Conservation (phyloP, 2,888 invertebrate genomes). For the Dryobota labecula region DNA sequence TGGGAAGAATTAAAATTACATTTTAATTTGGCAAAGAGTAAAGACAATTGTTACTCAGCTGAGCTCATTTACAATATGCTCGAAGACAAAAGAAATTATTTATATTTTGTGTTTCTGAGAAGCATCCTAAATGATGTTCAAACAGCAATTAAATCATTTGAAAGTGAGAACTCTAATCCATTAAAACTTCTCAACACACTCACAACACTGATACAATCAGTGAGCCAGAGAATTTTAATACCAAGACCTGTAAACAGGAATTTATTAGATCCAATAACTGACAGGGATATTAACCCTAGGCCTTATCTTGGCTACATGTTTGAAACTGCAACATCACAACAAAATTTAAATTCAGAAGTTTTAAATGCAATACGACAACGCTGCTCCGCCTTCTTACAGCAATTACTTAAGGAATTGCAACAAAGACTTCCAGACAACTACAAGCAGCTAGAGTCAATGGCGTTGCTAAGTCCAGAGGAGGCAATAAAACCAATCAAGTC, state of each 20-base stretch:
- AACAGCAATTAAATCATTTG: neutral
- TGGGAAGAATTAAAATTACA: neutral
- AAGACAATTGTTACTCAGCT: conserved; percentile 3
- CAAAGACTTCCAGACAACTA: no score
- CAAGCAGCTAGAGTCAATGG: conserved; percentile 1
- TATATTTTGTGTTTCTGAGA: conserved; percentile 1
- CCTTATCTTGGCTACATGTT: no score
- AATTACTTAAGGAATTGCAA: neutral
- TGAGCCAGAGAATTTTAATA: neutral
- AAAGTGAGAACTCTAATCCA: neutral
- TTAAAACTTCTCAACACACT: neutral
- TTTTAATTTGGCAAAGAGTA: neutral
- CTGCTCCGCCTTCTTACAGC: neutral
- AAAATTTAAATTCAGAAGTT: neutral
- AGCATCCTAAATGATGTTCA: neutral
- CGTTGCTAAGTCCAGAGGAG: neutral
- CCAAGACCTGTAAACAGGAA: neutral
- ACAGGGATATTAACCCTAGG: neutral
- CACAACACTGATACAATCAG: neutral
- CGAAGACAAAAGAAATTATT: neutral
- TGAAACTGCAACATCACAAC: no score
- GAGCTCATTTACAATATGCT: neutral
- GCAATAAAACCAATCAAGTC: neutral
- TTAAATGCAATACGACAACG: conserved; percentile 2
- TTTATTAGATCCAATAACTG: neutral